Base-by-base conservation (phyloP, 2,797 vertebrate genomes). In the Agapornis canus region DNA sequence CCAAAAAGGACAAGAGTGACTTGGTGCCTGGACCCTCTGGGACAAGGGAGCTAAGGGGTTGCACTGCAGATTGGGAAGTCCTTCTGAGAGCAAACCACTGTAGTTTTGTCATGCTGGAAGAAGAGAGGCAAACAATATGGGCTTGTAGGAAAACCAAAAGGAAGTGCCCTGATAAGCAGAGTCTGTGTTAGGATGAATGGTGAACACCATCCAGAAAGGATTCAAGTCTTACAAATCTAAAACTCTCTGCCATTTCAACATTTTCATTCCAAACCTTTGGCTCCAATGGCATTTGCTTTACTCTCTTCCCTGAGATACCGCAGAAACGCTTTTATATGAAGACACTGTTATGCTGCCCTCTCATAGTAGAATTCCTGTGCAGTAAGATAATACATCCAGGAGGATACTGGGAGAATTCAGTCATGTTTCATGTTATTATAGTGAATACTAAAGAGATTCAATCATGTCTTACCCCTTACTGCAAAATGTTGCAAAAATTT, bases 381-480 rank as follows among this genome's bases (percentile, higher is more conserved):
- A 91, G 72, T 66, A 63, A 84, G 65, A 56, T 39, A 47, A 40
- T 73, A 60, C 13, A 60, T 82, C 64, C 77, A 76, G 72, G 35
- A 89, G n/a, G 65, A 75, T 40, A 76, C 8, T 0, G 0, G 10
- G 49, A 89, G 90, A 87, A 87, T 83, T 95, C 81, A n/a, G 8
- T 60, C 57, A 64, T 78, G 80, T 84, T 96, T 81, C 75, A 61
- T 59, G 78, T 94, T 96, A 95, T 93, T 95, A 88, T 16, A 79
- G 82, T 71, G 86, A 96, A 90, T 94, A 96, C 94, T 94, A 94
- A 94, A 97, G 93, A 75, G 49, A 97, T 90, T 95, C 80, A 96
- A 94, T 96, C 92, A 96, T 89, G 73, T 93, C 82, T 92, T 75
- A 93, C 29, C n/a, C 90, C 57, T 49, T 73, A 40, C 82, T 72